Evolutionary conservation across 2,113 vertebrate genomes (phyloP).

Genomic region (Datnioides undecimradiatus): DNA sequence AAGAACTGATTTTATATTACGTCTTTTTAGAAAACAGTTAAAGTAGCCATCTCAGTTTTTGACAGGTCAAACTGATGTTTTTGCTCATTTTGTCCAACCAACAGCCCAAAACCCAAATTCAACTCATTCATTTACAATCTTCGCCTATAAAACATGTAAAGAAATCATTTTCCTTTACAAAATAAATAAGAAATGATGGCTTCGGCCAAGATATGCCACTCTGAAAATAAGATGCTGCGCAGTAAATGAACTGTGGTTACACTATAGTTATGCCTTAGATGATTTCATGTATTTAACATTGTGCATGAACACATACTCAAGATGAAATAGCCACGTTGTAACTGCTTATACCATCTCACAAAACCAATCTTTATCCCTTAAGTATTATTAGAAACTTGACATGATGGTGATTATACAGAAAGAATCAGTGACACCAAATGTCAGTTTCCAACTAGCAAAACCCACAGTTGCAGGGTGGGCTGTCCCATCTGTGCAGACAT

Average conservation of each 20-base stretch:
- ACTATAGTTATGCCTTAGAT: not conserved
- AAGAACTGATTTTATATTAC: too few relatives aligned
- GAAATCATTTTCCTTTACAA: not conserved
- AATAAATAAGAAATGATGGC: not conserved
- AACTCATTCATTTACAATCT: not conserved
- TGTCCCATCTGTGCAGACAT: constrained; percentile 64
- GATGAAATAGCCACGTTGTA: not conserved
- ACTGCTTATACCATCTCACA: not conserved
- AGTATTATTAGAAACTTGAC: not conserved
- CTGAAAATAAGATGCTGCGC: not conserved
- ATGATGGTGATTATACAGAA: not conserved
- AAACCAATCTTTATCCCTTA: not conserved
- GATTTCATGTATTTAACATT: too few relatives aligned
- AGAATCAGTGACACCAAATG: not conserved
- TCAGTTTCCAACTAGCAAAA: constrained; percentile 20
- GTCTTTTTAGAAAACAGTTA: too few relatives aligned
- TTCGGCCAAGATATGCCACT: not conserved
- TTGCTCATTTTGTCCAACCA: not conserved
- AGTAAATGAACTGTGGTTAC: not conserved
- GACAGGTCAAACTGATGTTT: too few relatives aligned
- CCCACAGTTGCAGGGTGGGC: constrained; percentile 43
- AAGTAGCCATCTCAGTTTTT: not conserved
- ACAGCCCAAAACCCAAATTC: not conserved
- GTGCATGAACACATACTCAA: too few relatives aligned
- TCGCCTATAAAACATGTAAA: not conserved